Base-by-base conservation (phyloP, 2,797 vertebrate species). In the Lacerta bilineata region DNA sequence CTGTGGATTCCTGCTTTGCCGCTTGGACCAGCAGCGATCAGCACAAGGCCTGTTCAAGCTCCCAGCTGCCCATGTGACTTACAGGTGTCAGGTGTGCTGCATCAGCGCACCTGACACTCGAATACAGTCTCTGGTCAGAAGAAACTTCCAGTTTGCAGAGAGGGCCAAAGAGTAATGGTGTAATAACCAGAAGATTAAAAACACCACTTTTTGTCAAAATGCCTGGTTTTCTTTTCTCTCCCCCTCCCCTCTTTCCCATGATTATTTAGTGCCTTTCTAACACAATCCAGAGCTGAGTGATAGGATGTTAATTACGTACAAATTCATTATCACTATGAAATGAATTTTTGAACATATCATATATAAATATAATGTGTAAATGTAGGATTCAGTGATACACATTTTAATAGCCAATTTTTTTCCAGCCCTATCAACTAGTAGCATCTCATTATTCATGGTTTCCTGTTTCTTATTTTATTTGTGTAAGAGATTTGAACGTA, bases 321-420 rank as follows among this genome's bases (percentile, higher is more conserved):
- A 90, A 92, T 92, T 95, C 93, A 95, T 95, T 95, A 95, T 94
- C 95, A 93, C 93, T 85, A 88, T 87, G 93, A 94, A 95, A 96
- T 95, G 93, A 92, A 95, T 92, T 94, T 93, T 75, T 91, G 91
- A 93, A 93, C 55, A 87, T 87, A 92, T 92, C 81, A 92, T 90
- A 94, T 90, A 87, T 91, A 93, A 93, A 92, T 87, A 89, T 66
- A 91, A 95, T 81, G 92, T 96, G 94, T 72, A 93, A 95, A 95
- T 94, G 90, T 89, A 93, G 86, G 91, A 92, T 92, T 92, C 92
- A 94, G 86, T 91, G 89, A 91, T 94, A 91, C 43, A 17, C 77
- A 85, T 93, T 93, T 90, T 87, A 86, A 89, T 82, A 91, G 79
- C 84, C 78, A 0, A 55, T 89, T 86, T 92, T 95, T 95, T 92